Evolutionary conservation across 2,113 vertebrate genomes (phyloP).

Genomic region (Salminus brasiliensis): DNA sequence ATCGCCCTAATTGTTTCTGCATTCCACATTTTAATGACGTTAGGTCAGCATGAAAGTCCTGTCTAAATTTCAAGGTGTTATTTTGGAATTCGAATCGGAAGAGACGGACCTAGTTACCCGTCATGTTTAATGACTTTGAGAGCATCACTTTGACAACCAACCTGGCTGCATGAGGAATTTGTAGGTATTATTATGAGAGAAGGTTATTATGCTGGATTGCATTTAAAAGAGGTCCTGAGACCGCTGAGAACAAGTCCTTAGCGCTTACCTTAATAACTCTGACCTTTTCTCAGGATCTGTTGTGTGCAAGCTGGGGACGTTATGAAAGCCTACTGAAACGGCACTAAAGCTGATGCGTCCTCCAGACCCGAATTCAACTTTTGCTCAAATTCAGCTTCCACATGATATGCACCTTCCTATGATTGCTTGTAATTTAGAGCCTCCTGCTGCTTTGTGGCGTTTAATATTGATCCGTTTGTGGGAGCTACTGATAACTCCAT

Average conservation of each 20-base stretch:
- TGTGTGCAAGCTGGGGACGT: not conserved
- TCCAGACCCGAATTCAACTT: not conserved
- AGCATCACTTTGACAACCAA: not conserved
- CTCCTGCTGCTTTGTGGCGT: not conserved
- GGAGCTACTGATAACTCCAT: not conserved
- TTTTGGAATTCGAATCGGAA: not conserved
- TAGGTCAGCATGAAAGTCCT: not conserved
- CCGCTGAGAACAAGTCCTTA: not conserved
- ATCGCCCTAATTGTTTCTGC: not conserved
- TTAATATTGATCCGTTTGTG: not conserved
- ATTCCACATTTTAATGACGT: not conserved
- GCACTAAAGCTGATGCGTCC: no score
- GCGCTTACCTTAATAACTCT: not conserved
- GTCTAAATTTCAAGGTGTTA: not conserved
- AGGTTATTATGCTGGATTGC: not conserved
- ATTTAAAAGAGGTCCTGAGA: not conserved
- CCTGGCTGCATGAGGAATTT: not conserved
- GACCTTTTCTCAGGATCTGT: not conserved
- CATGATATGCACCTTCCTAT: not conserved
- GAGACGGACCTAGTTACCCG: not conserved
- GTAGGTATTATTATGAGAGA: not conserved
- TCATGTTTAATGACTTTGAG: not conserved
- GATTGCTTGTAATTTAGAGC: not conserved
- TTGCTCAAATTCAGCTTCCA: not conserved
- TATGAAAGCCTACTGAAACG: not conserved